phyloP scores from a whole-genome alignment of 2,888 invertebrate species.

The Trachelus iudaicus region DNA sequence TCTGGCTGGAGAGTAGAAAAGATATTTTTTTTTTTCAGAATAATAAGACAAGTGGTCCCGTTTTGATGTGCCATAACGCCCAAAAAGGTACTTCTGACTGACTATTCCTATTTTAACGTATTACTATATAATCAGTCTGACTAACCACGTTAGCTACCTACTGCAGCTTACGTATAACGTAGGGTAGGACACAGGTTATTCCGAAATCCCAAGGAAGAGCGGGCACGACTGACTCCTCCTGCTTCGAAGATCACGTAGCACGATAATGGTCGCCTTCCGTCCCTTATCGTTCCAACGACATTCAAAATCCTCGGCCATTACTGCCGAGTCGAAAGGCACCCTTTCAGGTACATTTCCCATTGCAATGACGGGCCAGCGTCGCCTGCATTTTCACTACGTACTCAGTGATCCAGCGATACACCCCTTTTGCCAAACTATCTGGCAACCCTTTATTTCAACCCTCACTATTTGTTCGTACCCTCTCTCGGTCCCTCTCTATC shows the following conservation, averaged over 20 bases:
- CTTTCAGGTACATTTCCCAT: neutral
- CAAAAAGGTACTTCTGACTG: neutral
- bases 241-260: slow-evolving; percentile 58
- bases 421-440: neutral
- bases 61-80: neutral
- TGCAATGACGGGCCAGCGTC: neutral
- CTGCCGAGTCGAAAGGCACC: slow-evolving; percentile 18
- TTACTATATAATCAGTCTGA: neutral
- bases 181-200: slow-evolving; percentile 34
- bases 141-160: neutral
- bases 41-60: slow-evolving; percentile 39
- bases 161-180: neutral
- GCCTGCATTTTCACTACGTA: neutral
- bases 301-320: slow-evolving; percentile 55
- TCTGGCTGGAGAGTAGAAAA: slow-evolving; percentile 16
- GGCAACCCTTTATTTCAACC: neutral
- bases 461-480: neutral
- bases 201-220: slow-evolving; percentile 44
- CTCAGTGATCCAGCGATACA: neutral
- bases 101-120: neutral
- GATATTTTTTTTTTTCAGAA: slow-evolving; percentile 25
- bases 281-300: slow-evolving; percentile 58
- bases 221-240: slow-evolving; percentile 38
- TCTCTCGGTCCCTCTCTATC: neutral
- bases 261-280: slow-evolving; percentile 60